Percentiles rank a stretch among this genome's conserved stretches.
These are phyloP conservation scores for Pollicipes pollicipes DNA, from an alignment of 1,140 invertebrate species.

Conservation along the genomic window DNA sequence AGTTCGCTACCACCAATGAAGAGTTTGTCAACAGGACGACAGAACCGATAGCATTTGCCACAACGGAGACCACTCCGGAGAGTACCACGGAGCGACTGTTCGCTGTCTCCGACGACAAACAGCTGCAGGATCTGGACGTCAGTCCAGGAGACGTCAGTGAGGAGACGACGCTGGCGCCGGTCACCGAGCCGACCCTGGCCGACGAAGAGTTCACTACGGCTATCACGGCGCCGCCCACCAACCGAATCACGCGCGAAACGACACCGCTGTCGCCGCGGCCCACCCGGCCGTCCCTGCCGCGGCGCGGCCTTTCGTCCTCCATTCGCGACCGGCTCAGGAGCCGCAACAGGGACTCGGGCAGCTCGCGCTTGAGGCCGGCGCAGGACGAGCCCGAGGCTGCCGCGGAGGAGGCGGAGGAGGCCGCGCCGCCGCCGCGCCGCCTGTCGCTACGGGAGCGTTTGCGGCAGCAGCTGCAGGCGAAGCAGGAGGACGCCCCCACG, in stretches of 20 bases:
- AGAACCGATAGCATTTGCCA: no score
- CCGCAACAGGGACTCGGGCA: not conserved
- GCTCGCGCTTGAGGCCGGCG: no score
- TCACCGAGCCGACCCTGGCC: constrained; percentile 7
- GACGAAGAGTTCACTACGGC: constrained; percentile 3
- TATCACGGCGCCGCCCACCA: constrained; percentile 5
- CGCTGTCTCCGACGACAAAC: not conserved
- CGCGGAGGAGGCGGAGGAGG: not conserved
- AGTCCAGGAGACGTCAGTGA: not conserved
- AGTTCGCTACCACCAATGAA: no score
- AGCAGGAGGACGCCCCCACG: not conserved
- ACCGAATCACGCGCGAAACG: not conserved
- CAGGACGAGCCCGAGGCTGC: not conserved
- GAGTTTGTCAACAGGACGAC: no score
- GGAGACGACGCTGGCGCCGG: not conserved
- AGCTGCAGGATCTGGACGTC: not conserved
- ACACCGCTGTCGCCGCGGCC: not conserved
- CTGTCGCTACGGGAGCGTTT: not conserved
- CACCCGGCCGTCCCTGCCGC: not conserved
- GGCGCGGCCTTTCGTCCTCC: not conserved
- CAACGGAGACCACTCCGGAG: not conserved
- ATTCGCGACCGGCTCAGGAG: not conserved
- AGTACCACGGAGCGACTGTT: not conserved
- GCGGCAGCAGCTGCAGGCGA: not conserved
- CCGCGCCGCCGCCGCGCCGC: no score